Evolutionary conservation across 2,888 invertebrate species (phyloP).

Genomic region (Poecilus cupreus): DNA sequence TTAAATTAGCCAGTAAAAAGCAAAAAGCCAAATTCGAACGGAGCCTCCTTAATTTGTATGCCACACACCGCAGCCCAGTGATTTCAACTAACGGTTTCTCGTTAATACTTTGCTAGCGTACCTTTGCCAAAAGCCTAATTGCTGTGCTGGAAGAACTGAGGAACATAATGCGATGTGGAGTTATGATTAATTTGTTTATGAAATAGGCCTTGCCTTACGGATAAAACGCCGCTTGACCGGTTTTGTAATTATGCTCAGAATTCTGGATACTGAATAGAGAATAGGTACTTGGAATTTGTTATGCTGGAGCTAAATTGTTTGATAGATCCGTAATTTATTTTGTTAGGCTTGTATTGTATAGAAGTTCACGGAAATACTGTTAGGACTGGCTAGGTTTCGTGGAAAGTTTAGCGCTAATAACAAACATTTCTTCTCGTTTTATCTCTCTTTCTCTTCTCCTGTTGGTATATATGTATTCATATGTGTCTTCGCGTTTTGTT

Average conservation of each 20-base stretch:
- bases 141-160: background rate
- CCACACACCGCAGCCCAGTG: background rate
- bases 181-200: conserved; percentile 42
- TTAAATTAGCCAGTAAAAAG: conserved; percentile 7
- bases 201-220: conserved; percentile 23
- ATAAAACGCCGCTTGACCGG: background rate
- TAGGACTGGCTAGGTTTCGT: too few species aligned
- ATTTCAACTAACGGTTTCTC: background rate
- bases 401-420: too few species aligned
- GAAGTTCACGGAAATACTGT: too few species aligned
- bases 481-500: too few species aligned
- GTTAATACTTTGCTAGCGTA: background rate
- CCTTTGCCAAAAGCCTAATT: conserved; percentile 43
- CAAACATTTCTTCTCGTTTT: too few species aligned
- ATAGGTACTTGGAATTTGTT: conserved; percentile 4
- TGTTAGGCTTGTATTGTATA: too few species aligned
- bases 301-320: background rate
- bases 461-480: too few species aligned
- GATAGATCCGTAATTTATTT: too few species aligned
- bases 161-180: background rate
- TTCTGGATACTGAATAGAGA: background rate
- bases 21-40: conserved; percentile 1
- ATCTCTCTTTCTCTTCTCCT: too few species aligned
- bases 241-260: conserved; percentile 4
- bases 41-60: conserved; percentile 17